These are phyloP conservation scores for Petrocephalus microphthalmus DNA, from an alignment of 2,113 vertebrate species.

Conservation along the genomic window DNA sequence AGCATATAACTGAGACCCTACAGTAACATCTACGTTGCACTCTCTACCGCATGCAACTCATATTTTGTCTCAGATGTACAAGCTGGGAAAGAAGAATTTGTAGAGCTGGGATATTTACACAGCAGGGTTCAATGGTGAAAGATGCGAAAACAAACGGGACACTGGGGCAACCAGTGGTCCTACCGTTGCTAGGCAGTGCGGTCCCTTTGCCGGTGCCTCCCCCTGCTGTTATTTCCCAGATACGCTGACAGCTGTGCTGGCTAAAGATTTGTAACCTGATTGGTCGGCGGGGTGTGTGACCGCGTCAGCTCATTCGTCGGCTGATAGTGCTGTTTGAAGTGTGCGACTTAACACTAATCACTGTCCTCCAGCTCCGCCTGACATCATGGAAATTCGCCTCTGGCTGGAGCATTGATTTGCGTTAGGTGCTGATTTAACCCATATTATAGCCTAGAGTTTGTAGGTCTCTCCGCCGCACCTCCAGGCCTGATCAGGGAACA, in stretches of 20 bases:
- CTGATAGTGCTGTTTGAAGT: background rate
- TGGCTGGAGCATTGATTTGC: conserved; percentile 2
- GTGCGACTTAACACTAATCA: background rate
- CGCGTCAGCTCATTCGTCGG: background rate
- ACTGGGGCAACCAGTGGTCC: background rate
- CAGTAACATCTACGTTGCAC: background rate
- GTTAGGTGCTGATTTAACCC: background rate
- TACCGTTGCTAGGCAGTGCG: conserved; percentile 3
- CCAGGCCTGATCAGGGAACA: background rate
- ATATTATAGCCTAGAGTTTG: background rate
- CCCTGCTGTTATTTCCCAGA: background rate
- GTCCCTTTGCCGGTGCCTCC: background rate
- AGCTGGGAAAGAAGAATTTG: background rate
- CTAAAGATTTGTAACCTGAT: background rate
- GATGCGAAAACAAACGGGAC: background rate
- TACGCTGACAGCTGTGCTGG: background rate
- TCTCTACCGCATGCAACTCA: background rate
- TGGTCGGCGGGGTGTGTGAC: background rate
- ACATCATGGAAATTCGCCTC: conserved; percentile 8
- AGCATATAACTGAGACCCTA: background rate
- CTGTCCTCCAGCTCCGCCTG: background rate
- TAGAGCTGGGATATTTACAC: background rate
- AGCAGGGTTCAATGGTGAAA: background rate
- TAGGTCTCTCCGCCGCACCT: background rate
- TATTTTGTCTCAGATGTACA: background rate